Evolutionary conservation across 2,888 invertebrate genomes (phyloP), one percentile per base, ranked within the genome.

Genomic region (Papilio protenor): DNA sequence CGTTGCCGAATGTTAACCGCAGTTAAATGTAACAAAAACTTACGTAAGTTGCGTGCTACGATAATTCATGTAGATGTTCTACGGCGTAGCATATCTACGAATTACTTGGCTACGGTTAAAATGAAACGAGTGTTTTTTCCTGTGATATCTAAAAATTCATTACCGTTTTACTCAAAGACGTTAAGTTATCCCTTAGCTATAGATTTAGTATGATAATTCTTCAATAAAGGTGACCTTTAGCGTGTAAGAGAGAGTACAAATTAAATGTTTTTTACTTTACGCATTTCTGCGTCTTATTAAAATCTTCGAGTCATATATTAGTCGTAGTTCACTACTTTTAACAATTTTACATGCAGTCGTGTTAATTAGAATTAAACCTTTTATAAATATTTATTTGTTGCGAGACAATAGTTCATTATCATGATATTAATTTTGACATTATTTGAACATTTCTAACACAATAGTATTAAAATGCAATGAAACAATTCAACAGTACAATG

Each of bases 1-100:
- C 40, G n/a, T 23, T 73, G 21, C 45, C 14, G n/a, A 57, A 59
- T 59, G 57, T 23, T 16, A 59, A 73, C 45, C 45, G n/a, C 66
- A 45, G 66, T 66, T 66, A 12, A 66, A 66, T 66, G 66, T 66
- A 66, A 45, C 45, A 45, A 66, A 66, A 66, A 66, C n/a, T 66
- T 45, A 45, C 66, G 12, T 66, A 66, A 66, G 21, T 12, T 45
- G 64, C 45, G 66, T 45, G 45, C 33, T 64, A n/a, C 1, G 33
- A 40, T 40, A 40, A 40, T 66, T 40, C 40, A 66, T 40, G 16
- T 61, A 61, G 21, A 57, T 18, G 16, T 52, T 16, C 57, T 21
- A 57, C 57, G 21, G 21, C 21, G 57, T 21, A 57, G 57, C 57
- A 21, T 57, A 21, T 57, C 57, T 57, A 57, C 21, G 12, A 57